Evolutionary conservation across 2,888 invertebrate species (phyloP).

Genomic region (Caenorhabditis afra): DNA sequence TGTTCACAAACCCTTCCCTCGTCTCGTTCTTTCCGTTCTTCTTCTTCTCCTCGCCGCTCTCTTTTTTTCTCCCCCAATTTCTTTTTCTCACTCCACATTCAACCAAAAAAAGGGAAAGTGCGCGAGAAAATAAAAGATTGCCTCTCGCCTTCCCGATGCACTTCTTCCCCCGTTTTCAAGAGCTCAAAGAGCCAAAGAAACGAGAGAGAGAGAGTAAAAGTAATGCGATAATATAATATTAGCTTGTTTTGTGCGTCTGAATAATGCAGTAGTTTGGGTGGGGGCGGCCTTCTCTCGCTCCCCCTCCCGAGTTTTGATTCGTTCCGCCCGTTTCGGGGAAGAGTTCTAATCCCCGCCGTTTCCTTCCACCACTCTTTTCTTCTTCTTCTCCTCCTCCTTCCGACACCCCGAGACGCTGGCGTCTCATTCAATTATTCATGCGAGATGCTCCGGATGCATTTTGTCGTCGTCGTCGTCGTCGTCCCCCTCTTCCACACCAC

Average conservation of each 20-base stretch:
- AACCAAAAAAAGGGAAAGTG: not conserved
- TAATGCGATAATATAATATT: conserved; percentile 18
- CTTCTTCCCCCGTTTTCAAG: not conserved
- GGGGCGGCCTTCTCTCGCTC: not conserved
- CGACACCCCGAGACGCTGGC: conserved; percentile 19
- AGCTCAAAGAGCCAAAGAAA: no score
- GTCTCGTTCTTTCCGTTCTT: not conserved
- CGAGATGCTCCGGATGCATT: conserved; percentile 43
- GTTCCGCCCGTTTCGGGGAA: not conserved
- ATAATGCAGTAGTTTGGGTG: conserved; percentile 12
- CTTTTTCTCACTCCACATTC: no score
- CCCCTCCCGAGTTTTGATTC: not conserved
- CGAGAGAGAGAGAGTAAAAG: not conserved
- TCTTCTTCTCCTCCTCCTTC: conserved; percentile 18
- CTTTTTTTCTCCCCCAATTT: not conserved
- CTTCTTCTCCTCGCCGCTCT: not conserved
- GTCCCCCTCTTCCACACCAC: conserved; percentile 21
- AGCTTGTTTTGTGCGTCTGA: conserved; percentile 6
- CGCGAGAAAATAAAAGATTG: conserved; percentile 21
- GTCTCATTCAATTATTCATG: conserved; percentile 59
- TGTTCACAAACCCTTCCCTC: not conserved
- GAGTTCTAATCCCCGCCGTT: conserved; percentile 18
- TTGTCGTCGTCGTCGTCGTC: conserved; percentile 11
- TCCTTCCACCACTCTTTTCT: conserved; percentile 8
- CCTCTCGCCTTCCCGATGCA: not conserved